Percentiles rank a stretch among this genome's conserved stretches.
These are phyloP conservation scores for Chaenodraco wilsoni DNA, from an alignment of 2,797 vertebrate genomes.

Conservation along the genomic window DNA sequence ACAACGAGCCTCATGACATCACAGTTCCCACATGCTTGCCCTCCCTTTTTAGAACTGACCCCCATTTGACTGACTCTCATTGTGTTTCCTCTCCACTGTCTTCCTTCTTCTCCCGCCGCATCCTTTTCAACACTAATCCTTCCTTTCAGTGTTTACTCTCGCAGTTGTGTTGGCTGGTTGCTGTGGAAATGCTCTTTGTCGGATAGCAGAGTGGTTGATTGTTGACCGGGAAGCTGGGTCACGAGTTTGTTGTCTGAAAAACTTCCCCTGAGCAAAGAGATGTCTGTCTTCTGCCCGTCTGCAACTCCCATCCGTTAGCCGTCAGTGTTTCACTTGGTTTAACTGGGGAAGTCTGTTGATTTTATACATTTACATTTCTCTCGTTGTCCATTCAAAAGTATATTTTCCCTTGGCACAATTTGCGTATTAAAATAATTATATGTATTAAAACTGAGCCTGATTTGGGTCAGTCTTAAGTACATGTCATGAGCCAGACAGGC, in stretches of 20 bases:
- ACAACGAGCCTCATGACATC: conserved; percentile 2
- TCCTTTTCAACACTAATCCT: conserved; percentile 38
- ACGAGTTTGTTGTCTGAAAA: conserved; percentile 11
- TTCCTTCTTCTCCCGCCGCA: neutral
- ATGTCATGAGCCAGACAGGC: too few species aligned
- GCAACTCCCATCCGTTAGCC: neutral
- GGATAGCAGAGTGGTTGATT: conserved; percentile 44
- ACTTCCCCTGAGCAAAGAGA: conserved; percentile 19
- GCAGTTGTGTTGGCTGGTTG: conserved; percentile 50
- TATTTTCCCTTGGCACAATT: too few species aligned
- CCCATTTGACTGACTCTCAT: conserved; percentile 40
- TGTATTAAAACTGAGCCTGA: too few species aligned
- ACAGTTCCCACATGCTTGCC: conserved; percentile 1
- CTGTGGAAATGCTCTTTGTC: conserved; percentile 55
- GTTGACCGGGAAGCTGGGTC: conserved; percentile 39
- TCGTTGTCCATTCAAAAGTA: too few species aligned
- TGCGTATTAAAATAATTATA: too few species aligned
- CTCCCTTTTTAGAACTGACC: conserved; percentile 48
- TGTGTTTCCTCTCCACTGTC: conserved; percentile 41
- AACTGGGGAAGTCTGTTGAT: too few species aligned
- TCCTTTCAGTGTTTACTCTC: conserved; percentile 39
- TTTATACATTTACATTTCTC: too few species aligned
- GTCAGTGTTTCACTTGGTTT: too few species aligned
- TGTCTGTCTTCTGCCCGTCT: conserved; percentile 16
- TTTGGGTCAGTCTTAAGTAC: too few species aligned